Evolutionary conservation across 2,797 vertebrate species (phyloP), one percentile per base, ranked within the genome.

Genomic region (Trichosurus vulpecula): DNA sequence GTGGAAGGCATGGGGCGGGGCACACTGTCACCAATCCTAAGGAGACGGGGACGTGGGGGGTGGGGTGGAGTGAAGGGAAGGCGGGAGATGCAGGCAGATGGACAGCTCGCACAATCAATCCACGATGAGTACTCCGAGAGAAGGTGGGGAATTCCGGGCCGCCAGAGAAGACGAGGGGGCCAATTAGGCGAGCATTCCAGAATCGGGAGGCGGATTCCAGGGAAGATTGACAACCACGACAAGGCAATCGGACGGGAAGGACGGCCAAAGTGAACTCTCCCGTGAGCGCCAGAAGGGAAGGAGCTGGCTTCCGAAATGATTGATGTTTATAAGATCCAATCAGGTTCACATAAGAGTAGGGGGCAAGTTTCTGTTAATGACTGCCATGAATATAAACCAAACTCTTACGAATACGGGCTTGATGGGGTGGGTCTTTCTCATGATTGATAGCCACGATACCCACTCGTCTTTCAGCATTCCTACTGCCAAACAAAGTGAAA

Each of bases 91-190:
- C 61, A 4, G 2, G 6, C 61, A 96, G 96, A 97, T 47, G 35
- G 98, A 97, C 94, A 90, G n/a, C n/a, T 89, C 14, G 93, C 0
- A 2, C 52, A 92, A 31, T 91, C 96, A 97, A 96, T 97, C 90
- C 52, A 31, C 30, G 55, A 66, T 31, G 35, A 52, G 58, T 5
- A 74, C 25, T 54, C 2, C 25, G 90, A 52, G 14, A 90, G 53
- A 81, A 61, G 95, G 94, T 56, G 93, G 96, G 81, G 91, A 94
- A 95, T 94, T 94, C 41, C 16, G 92, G 92, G 93, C 14, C 14
- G 54, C 56, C 91, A 22, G 54, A 74, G 58, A 95, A 92, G 58
- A 31, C 12, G 35, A 56, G 90, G 93, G 90, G 91, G 13, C 94
- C 94, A 96, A 94, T 98, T 96, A 95, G 47, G 74, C 90, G 22